Conservation (phyloP, 2,113 vertebrate genomes). For the Poeciliopsis retropinna region DNA sequence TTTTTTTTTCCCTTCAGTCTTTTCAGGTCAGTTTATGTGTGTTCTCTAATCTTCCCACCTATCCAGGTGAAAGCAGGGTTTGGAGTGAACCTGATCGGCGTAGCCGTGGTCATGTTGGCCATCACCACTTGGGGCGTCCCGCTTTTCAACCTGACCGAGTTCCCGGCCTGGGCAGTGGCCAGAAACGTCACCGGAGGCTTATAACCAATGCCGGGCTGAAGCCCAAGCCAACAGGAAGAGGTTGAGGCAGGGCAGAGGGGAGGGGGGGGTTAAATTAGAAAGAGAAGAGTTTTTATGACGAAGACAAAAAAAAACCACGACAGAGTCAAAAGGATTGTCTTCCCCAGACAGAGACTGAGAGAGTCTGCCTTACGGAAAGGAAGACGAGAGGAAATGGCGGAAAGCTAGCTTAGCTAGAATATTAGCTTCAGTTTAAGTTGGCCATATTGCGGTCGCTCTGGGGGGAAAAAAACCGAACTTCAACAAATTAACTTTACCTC, state of each 20-base stretch:
- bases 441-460: neutral
- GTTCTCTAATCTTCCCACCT: neutral
- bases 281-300: conserved; percentile 5
- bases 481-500: neutral
- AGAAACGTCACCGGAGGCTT: conserved; percentile 83
- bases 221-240: no score
- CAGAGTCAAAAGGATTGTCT: conserved; percentile 10
- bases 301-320: neutral
- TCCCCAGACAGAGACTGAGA: conserved; percentile 19
- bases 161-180: conserved; percentile 88
- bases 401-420: conserved; percentile 2
- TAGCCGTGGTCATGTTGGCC: conserved; percentile 93
- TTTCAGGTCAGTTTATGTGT: neutral
- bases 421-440: conserved; percentile 2
- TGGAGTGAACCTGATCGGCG: conserved; percentile 94
- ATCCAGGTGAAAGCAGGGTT: conserved; percentile 94
- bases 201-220: conserved; percentile 51
- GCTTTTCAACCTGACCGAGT: conserved; percentile 90
- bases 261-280: conserved; percentile 18
- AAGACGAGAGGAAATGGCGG: neutral
- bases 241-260: neutral
- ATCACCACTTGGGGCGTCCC: conserved; percentile 95
- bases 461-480: conserved; percentile 8
- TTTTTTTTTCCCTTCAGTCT: neutral
- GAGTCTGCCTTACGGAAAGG: conserved; percentile 18